Evolutionary conservation across 2,113 vertebrate genomes (phyloP).

Genomic region (Hemicordylus capensis): DNA sequence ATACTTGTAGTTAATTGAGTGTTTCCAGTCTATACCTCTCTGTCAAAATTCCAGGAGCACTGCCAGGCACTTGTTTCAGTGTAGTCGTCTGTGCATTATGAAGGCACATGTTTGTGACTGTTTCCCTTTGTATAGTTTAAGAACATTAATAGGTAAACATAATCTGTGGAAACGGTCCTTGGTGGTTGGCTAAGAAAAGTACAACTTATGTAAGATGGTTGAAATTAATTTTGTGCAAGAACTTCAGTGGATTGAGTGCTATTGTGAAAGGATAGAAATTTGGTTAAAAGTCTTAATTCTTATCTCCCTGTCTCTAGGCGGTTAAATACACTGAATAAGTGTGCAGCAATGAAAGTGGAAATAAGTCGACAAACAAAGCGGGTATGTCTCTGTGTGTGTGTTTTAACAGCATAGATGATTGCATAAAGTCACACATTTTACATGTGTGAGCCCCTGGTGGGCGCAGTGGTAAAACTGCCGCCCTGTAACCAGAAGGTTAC

Average conservation of each 20-base stretch:
- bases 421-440: background rate
- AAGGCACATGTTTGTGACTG: background rate
- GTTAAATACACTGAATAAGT: slow-evolving; percentile 86
- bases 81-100: background rate
- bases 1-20: background rate
- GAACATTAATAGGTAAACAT: background rate
- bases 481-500: too few relatives aligned
- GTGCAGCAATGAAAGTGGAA: slow-evolving; percentile 84
- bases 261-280: background rate
- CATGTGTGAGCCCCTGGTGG: too few relatives aligned
- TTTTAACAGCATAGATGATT: background rate
- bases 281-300: slow-evolving; percentile 15
- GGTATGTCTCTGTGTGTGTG: slow-evolving; percentile 80
- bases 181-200: background rate
- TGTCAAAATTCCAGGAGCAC: background rate
- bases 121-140: background rate
- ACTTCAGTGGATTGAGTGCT: background rate
- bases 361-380: slow-evolving; percentile 72
- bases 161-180: background rate
- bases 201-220: too few relatives aligned
- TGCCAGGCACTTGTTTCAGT: background rate
- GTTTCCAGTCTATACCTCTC: background rate
- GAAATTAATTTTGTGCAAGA: accelerated
- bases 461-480: too few relatives aligned
- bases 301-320: slow-evolving; percentile 69